Conservation (phyloP, 2,888 invertebrate genomes). For the Anorthoa munda region DNA sequence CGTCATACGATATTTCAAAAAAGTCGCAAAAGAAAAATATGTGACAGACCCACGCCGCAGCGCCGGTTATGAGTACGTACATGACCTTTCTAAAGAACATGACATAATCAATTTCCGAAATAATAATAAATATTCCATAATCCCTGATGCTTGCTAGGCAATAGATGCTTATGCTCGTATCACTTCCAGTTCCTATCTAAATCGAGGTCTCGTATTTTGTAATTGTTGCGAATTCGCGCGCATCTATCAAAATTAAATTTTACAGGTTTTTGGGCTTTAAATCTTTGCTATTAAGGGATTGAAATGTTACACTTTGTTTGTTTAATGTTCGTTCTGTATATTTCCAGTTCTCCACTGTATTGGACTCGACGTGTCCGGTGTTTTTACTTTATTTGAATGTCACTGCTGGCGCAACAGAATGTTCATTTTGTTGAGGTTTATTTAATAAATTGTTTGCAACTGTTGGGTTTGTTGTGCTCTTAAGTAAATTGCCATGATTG, state of each 20-base stretch:
- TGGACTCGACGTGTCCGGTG: slow-evolving; percentile 61
- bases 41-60: too few relatives aligned
- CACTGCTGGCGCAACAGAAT: slow-evolving; percentile 56
- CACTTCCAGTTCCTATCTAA: slow-evolving; percentile 53
- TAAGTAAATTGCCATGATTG: background rate
- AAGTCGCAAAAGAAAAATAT: too few relatives aligned
- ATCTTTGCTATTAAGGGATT: slow-evolving; percentile 77
- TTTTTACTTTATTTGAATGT: slow-evolving; percentile 70
- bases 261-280: slow-evolving; percentile 82
- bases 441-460: slow-evolving; percentile 54
- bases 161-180: background rate
- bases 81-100: too few relatives aligned
- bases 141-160: too few relatives aligned
- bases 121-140: background rate
- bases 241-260: slow-evolving; percentile 87
- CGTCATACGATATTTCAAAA: too few relatives aligned
- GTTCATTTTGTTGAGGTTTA: slow-evolving; percentile 57
- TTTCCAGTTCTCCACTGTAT: slow-evolving; percentile 68
- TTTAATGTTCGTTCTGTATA: slow-evolving; percentile 68
- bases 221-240: slow-evolving; percentile 80
- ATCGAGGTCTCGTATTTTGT: slow-evolving; percentile 72
- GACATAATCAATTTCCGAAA: background rate
- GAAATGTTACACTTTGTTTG: slow-evolving; percentile 74
- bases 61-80: too few relatives aligned
- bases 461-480: slow-evolving; percentile 22